Base-by-base conservation (phyloP, 2,888 invertebrate species). In the Hydropsyche betteni region DNA sequence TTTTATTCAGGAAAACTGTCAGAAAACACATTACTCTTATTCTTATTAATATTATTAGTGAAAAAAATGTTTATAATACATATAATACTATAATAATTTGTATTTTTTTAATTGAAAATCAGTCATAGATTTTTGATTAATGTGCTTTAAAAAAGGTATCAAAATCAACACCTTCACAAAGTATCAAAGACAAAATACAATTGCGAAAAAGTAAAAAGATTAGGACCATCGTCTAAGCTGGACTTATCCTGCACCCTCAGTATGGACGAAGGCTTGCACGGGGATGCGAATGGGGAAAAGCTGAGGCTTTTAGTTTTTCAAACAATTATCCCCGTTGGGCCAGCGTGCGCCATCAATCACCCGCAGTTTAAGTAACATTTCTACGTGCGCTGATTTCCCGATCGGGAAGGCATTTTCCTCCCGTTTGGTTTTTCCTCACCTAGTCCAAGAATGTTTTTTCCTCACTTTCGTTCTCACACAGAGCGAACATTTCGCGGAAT, bases 371-470 rank as follows among this genome's bases (percentile, higher is more conserved):
- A 79, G 79, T 77, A 79, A 79, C 79, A 76, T 77, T 77, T 52
- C 77, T 79, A 79, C 79, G 79, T 79, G 79, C 79, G 77, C 68
- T 79, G 79, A 79, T 79, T 79, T 79, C 75, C 76, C 76, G 77
- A 79, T 79, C 77, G 68, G 70, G 68, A 44, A 71, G 55, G 38
- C 70, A 4, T 44, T 44, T 70, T 38, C 74, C 74, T 36, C 70
- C 52, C 50, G 4, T 72, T 72, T 72, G 58, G 53, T 71, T 33
- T 34, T n/a, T 36, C 64, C 36, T 36, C 36, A 24, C 34, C 34
- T n/a, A 24, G 24, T 24, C 24, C 24, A 2, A 24, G 24, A 24
- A 24, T n/a, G 58, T 16, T 24, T 24, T 16, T 58, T 58, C 24
- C 58, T 58, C 58, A 24, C 58, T n/a, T 16, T 44, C 44, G 3